Evolutionary conservation across 2,797 vertebrate genomes (phyloP).

Genomic region (Otolemur crassicaudatus): DNA sequence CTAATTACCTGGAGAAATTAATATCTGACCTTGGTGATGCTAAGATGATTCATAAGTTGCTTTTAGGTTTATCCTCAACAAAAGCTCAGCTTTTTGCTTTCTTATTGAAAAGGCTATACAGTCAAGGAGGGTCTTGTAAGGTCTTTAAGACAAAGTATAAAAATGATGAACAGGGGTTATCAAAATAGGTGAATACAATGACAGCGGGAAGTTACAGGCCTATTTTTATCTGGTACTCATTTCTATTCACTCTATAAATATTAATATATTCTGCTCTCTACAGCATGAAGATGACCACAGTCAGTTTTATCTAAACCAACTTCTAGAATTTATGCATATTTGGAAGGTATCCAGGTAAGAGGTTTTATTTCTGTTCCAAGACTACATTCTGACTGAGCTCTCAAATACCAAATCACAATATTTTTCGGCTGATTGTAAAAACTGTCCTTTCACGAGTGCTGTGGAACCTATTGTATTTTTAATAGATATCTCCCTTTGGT

Average conservation of each 20-base stretch:
- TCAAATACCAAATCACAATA: constrained; percentile 45
- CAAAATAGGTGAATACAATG: constrained; percentile 54
- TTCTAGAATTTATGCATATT: constrained; percentile 79
- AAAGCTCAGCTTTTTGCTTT: background rate
- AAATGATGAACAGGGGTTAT: constrained; percentile 65
- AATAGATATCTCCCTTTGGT: constrained; percentile 42
- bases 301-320: constrained; percentile 79
- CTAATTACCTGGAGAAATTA: background rate
- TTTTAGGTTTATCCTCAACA: background rate
- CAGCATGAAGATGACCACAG: constrained; percentile 85
- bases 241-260: constrained; percentile 31
- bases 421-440: constrained; percentile 57
- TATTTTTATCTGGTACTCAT: constrained; percentile 62
- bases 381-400: constrained; percentile 17
- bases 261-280: constrained; percentile 61
- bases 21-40: background rate
- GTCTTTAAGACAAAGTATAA: constrained; percentile 65
- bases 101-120: background rate
- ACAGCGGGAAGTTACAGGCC: constrained; percentile 66
- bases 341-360: constrained; percentile 85
- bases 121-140: constrained; percentile 44
- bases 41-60: background rate
- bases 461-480: background rate
- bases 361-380: constrained; percentile 55
- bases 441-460: background rate